Conservation (phyloP, 2,797 vertebrate species). For the Sebastes minor region DNA sequence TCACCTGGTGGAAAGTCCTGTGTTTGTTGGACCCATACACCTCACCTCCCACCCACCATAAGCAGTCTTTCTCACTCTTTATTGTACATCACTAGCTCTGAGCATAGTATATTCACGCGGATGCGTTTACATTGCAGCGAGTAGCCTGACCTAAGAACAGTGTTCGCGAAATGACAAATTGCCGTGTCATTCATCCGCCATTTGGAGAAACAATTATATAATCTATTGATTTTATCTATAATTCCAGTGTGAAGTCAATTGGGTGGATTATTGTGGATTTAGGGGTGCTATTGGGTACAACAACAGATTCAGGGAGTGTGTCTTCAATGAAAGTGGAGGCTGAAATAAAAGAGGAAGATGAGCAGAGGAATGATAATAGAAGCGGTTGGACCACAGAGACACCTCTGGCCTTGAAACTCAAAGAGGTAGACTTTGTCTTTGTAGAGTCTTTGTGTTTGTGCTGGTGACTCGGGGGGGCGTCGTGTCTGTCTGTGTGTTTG, state of each 20-base stretch:
- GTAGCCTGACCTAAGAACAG: no score
- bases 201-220: background rate
- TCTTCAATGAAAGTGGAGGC: background rate
- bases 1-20: no score
- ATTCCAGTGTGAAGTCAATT: background rate
- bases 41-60: no score
- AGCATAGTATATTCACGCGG: no score
- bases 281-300: background rate
- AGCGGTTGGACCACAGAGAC: conserved; percentile 26
- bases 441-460: conserved; percentile 48
- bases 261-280: background rate
- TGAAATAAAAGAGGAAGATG: conserved; percentile 5
- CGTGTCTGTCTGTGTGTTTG: conserved; percentile 32
- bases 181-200: no score
- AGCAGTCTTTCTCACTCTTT: no score
- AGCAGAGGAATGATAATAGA: conserved; percentile 26
- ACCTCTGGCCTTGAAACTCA: conserved; percentile 44
- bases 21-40: no score
- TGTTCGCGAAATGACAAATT: no score
- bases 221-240: no score
- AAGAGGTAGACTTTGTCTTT: conserved; percentile 34
- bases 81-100: no score
- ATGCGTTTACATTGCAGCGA: no score
- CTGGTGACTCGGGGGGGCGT: conserved; percentile 7
- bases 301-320: background rate